Evolutionary conservation across 2,888 invertebrate genomes (phyloP).

Genomic region (Aphidoletes aphidimyza): DNA sequence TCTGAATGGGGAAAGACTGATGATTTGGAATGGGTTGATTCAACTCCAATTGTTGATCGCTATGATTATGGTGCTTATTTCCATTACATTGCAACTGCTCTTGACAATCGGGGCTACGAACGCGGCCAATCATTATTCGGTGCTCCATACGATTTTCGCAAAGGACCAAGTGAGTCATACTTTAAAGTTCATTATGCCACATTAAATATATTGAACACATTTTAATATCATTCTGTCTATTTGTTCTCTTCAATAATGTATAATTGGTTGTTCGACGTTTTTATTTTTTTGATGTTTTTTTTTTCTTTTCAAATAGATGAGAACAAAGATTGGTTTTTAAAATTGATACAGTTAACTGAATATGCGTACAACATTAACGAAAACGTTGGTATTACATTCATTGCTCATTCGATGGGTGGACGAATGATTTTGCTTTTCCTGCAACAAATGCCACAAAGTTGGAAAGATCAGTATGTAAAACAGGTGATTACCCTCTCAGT

Average conservation of each 20-base stretch:
- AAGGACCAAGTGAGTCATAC: constrained; percentile 21
- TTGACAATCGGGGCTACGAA: neutral
- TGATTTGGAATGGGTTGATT: neutral
- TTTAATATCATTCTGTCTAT: neutral
- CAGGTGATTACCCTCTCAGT: constrained; percentile 2
- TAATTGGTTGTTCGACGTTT: no score
- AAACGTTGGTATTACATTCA: neutral
- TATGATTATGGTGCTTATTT: constrained; percentile 18
- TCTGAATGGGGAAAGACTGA: neutral
- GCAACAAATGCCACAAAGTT: neutral
- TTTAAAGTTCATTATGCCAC: neutral
- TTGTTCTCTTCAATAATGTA: neutral
- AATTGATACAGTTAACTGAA: neutral
- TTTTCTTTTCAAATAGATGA: neutral
- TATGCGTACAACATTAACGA: neutral
- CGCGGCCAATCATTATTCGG: neutral
- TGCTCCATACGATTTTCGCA: constrained; percentile 44
- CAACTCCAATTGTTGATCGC: neutral
- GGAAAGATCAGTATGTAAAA: constrained; percentile 38
- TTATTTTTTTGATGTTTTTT: neutral
- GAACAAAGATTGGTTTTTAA: constrained; percentile 32
- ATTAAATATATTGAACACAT: neutral
- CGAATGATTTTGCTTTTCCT: constrained; percentile 13
- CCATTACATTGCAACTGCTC: neutral
- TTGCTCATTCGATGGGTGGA: constrained; percentile 43